These are phyloP conservation scores for Tetranychus truncatus DNA, from an alignment of 2,888 invertebrate species.

Conservation along the genomic window DNA sequence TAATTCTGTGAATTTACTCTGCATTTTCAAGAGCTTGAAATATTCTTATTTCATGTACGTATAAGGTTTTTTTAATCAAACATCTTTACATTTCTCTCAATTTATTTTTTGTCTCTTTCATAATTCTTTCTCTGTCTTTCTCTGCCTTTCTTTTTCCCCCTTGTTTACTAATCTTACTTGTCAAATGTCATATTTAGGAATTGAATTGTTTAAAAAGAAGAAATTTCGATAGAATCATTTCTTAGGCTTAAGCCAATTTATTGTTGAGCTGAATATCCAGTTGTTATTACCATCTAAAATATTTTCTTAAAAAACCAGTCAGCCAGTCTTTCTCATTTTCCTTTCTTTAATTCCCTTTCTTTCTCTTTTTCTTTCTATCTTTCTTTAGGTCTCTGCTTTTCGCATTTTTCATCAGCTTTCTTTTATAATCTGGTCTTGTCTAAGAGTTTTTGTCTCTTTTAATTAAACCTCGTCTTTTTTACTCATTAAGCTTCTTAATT, in stretches of 20 bases:
- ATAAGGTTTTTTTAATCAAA: not conserved
- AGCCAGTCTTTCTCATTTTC: not conserved
- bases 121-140: constrained; percentile 11
- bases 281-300: not conserved
- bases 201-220: too few species aligned
- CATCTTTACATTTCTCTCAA: not conserved
- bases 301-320: not conserved
- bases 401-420: not conserved
- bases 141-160: constrained; percentile 1
- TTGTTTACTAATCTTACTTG: not conserved
- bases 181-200: too few species aligned
- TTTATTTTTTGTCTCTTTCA: not conserved
- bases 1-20: not conserved
- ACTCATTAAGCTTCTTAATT: not conserved
- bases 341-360: not conserved
- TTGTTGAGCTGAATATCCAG: too few species aligned
- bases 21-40: too few species aligned
- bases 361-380: not conserved
- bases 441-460: not conserved
- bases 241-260: too few species aligned
- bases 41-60: not conserved
- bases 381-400: not conserved
- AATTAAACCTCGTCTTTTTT: not conserved
- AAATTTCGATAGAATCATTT: too few species aligned
- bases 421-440: not conserved